Evolutionary conservation across 2,113 vertebrate genomes (phyloP), one percentile per base, ranked within the genome.

Genomic region (Tylochromis polylepis): DNA sequence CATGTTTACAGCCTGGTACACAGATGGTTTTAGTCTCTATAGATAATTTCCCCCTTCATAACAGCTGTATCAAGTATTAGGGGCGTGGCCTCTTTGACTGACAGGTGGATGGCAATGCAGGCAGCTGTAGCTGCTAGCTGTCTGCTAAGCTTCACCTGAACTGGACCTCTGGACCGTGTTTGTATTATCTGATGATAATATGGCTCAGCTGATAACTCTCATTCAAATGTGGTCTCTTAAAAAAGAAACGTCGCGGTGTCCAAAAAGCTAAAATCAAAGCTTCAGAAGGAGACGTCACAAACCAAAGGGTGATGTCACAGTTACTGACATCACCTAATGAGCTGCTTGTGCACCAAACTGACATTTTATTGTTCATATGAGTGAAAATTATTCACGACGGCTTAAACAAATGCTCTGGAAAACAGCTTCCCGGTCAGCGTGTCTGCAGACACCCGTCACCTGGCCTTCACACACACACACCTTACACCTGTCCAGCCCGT

Each of bases 401-500:
- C 18, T 57, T 34, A 22, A 22, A 56, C 38, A 83, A 51, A 41
- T 84, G 46, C 81, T 85, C 34, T 43, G 55, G 49, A 72, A 41
- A 82, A 78, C 15, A 56, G 65, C 31, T 41, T 79, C 46, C 2
- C 55, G 83, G 82, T 86, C 67, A 20, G 34, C 57, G 46, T 22
- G 60, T 78, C 87, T 85, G 81, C 87, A 88, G 91, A 93, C 88
- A 92, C 92, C 90, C 78, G 34, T 85, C 84, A 89, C 87, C 82
- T 86, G 89, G 89, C 86, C 85, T 91, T 84, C 87, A 81, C 81
- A 79, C 77, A 57, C 67, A 53, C 67, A 31, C 55, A 27, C 82
- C n/a, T n/a, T n/a, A n/a, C n/a, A n/a, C n/a, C 5, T 8, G 34
- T 38, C 60, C 34, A 38, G 20, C 20, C 43, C 43, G 16, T 51